phyloP scores from a whole-genome alignment of 2,797 vertebrate species.

The Corythornis leucogaster region DNA sequence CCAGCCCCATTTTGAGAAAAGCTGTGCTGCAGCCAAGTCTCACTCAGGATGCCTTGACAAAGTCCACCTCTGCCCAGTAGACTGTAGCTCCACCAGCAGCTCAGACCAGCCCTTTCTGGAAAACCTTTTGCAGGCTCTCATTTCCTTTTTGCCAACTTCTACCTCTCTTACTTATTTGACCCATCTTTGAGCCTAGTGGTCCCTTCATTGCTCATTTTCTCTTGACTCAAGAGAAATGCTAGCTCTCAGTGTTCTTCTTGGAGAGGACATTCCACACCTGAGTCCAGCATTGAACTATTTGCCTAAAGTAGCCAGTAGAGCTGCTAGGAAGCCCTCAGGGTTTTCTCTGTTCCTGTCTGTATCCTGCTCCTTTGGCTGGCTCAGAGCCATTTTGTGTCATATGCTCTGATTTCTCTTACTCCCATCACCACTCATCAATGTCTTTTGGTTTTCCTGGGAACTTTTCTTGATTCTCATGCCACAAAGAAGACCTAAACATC shows the following conservation, averaged over 20 bases:
- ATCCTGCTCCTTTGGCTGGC: not conserved
- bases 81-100: not conserved
- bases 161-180: not conserved
- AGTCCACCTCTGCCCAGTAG: rapidly evolving
- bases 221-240: not conserved
- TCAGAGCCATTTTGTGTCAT: not conserved
- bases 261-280: not conserved
- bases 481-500: not conserved
- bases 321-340: not conserved
- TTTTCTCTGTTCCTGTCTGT: not conserved
- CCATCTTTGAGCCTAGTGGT: not conserved
- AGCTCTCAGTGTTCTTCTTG: not conserved
- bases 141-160: not conserved
- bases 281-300: not conserved
- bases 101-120: not conserved
- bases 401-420: not conserved
- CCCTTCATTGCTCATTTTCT: not conserved
- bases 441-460: not conserved
- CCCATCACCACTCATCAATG: rapidly evolving
- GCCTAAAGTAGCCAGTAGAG: not conserved
- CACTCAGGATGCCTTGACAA: rapidly evolving
- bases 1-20: not conserved
- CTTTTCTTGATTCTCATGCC: not conserved
- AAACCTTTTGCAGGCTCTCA: not conserved
- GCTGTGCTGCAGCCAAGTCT: not conserved